Evolutionary conservation across 2,888 invertebrate genomes (phyloP).

Genomic region (Dicranocentrus wangi): DNA sequence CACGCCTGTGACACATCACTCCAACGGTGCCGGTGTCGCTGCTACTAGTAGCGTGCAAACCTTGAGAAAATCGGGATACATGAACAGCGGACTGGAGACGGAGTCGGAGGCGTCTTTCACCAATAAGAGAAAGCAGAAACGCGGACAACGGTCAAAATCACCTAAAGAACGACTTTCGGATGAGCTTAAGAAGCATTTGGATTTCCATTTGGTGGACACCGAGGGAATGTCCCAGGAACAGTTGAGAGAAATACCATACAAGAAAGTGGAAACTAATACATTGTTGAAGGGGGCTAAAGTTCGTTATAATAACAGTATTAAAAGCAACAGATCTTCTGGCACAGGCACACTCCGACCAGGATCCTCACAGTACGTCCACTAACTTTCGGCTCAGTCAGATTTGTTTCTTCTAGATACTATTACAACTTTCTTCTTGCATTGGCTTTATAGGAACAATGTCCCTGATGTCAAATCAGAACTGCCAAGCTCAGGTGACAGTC

Average conservation of each 20-base stretch:
- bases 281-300: conserved; percentile 58
- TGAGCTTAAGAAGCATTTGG: conserved; percentile 88
- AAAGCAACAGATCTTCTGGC: conserved; percentile 57
- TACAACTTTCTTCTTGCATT: no score
- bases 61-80: conserved; percentile 73
- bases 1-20: conserved; percentile 38
- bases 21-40: background rate
- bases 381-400: background rate
- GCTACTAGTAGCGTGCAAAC: conserved; percentile 21
- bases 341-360: conserved; percentile 55
- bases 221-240: conserved; percentile 91
- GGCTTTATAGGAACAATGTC: conserved; percentile 50
- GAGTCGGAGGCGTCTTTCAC: conserved; percentile 76
- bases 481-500: conserved; percentile 74
- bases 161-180: conserved; percentile 84
- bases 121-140: conserved; percentile 74
- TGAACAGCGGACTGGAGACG: conserved; percentile 76
- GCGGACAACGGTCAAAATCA: conserved; percentile 78
- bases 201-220: conserved; percentile 90
- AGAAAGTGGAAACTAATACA: conserved; percentile 82
- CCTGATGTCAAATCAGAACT: conserved; percentile 67
- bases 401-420: no score
- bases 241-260: conserved; percentile 90
- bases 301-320: conserved; percentile 67
- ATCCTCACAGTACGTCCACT: conserved; percentile 63